Evolutionary conservation across 2,888 invertebrate species (phyloP).

Genomic region (Rutpela maculata): DNA sequence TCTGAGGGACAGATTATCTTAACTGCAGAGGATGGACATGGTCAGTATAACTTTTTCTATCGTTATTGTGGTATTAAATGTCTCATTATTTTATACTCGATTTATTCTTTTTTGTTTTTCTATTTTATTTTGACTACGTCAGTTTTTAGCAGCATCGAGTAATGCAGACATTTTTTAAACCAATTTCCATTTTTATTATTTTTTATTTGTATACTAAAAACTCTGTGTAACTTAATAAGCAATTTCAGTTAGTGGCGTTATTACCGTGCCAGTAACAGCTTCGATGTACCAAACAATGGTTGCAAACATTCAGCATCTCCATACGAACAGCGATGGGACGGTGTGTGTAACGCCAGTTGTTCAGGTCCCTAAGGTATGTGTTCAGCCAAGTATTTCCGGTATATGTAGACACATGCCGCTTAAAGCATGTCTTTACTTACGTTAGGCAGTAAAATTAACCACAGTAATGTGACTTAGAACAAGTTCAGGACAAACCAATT

Average conservation of each 20-base stretch:
- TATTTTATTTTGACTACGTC: background rate
- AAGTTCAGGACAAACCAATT: background rate
- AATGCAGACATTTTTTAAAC: constrained; percentile 7
- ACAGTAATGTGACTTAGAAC: background rate
- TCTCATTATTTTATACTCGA: background rate
- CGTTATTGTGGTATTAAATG: background rate
- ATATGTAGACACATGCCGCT: background rate
- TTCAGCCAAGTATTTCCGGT: background rate
- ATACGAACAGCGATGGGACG: constrained; percentile 84
- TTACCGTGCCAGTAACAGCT: constrained; percentile 95
- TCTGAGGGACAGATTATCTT: constrained; percentile 96
- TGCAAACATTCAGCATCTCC: constrained; percentile 89
- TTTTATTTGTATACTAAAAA: constrained; percentile 60
- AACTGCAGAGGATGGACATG: constrained; percentile 95
- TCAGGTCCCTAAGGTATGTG: constrained; percentile 80
- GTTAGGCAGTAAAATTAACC: background rate
- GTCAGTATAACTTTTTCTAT: constrained; percentile 75
- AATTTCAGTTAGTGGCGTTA: constrained; percentile 93
- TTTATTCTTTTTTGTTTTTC: background rate
- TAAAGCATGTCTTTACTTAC: constrained; percentile 28
- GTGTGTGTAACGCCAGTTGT: constrained; percentile 90
- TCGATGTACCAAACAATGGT: constrained; percentile 98
- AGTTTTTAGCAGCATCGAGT: background rate
- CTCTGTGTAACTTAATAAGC: constrained; percentile 80
- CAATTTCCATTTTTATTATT: constrained; percentile 13